Evolutionary conservation across 2,888 invertebrate genomes (phyloP).

Genomic region (Ptilodon capucinus): DNA sequence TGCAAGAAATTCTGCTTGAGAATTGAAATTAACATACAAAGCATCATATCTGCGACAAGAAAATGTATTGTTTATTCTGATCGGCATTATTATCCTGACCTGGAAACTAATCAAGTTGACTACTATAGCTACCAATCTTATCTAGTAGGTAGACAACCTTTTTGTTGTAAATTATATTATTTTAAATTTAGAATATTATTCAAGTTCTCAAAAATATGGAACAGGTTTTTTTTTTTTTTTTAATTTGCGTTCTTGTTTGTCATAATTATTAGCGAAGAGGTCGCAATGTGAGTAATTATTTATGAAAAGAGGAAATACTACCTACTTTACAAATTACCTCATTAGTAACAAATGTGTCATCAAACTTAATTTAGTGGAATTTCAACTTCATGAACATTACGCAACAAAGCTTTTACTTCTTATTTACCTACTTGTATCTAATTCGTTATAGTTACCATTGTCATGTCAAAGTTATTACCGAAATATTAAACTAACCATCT

Average conservation of each 20-base stretch:
- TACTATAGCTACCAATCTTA: not conserved
- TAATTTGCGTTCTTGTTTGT: no score
- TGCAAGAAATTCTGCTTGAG: not conserved
- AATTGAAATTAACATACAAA: not conserved
- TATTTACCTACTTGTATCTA: no score
- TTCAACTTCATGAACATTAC: not conserved
- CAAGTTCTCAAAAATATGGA: no score
- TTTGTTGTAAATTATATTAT: no score
- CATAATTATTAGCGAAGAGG: no score
- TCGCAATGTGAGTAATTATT: no score
- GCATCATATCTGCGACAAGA: not conserved
- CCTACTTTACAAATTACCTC: no score
- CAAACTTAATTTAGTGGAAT: constrained; percentile 18
- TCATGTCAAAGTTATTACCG: not conserved
- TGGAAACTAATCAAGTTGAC: not conserved
- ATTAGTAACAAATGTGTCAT: not conserved
- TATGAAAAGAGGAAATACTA: no score
- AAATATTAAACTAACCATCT: constrained; percentile 23
- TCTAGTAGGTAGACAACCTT: no score
- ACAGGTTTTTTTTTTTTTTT: no score
- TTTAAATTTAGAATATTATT: no score
- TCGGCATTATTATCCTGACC: not conserved
- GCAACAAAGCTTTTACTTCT: no score
- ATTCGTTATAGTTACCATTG: not conserved
- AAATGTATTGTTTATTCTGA: not conserved